A percentile compares a stretch with the other conserved stretches of the same genome.
Conservation (phyloP, 2,797 vertebrate genomes). For the Cephalopachus bancanus region DNA sequence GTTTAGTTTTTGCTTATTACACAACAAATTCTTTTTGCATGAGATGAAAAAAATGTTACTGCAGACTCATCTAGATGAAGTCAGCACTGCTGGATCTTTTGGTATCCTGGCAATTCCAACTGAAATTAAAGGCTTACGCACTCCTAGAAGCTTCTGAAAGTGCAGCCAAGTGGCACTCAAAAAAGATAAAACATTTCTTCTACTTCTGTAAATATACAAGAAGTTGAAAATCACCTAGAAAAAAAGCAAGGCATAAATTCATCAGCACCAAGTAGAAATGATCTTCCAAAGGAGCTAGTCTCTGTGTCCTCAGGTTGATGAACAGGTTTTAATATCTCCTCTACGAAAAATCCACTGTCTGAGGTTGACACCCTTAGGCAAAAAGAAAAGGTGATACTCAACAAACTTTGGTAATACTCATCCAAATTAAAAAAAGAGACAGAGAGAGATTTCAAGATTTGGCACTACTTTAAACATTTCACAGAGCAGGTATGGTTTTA, state of each 20-base stretch:
- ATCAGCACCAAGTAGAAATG: conserved; percentile 68
- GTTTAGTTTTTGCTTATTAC: conserved; percentile 6
- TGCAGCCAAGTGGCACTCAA: not conserved
- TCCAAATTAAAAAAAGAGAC: not conserved
- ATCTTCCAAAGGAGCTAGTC: conserved; percentile 31
- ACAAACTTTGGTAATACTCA: conserved; percentile 51
- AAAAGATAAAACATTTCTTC: conserved; percentile 60
- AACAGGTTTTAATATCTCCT: not conserved
- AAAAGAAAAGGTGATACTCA: conserved; percentile 53
- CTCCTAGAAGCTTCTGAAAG: not conserved
- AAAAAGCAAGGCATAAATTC: conserved; percentile 63
- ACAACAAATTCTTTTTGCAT: conserved; percentile 38
- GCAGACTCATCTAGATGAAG: not conserved
- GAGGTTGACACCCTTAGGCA: not conserved
- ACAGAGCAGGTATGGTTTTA: conserved; percentile 12
- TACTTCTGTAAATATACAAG: conserved; percentile 52
- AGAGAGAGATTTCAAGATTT: conserved; percentile 27
- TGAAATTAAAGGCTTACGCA: not conserved
- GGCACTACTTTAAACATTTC: conserved; percentile 51
- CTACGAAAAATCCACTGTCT: conserved; percentile 21
- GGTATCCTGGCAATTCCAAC: conserved; percentile 34
- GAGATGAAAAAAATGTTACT: conserved; percentile 42
- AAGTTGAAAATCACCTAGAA: conserved; percentile 57
- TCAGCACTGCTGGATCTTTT: not conserved
- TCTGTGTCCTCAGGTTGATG: not conserved